Evolutionary conservation across 2,888 invertebrate species (phyloP).

Genomic region (Cheilosia scutellata): DNA sequence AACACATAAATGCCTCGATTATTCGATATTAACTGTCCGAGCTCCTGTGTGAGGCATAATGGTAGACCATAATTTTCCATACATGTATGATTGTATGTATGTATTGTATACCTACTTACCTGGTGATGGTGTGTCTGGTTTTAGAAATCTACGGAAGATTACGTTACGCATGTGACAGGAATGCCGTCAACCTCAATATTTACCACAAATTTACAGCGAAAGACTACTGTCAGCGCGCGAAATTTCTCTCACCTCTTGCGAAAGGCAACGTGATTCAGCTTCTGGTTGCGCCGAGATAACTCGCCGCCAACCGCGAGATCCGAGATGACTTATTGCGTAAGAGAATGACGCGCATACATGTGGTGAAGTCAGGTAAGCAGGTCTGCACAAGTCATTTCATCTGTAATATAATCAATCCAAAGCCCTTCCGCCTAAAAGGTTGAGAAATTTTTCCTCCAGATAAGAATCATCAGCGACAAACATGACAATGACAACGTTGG

Average conservation of each 20-base stretch:
- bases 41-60: constrained; percentile 70
- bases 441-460: constrained; percentile 63
- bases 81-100: neutral
- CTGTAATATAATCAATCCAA: constrained; percentile 44
- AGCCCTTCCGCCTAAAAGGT: constrained; percentile 35
- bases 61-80: constrained; percentile 5
- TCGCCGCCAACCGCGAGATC: constrained; percentile 26
- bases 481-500: constrained; percentile 62
- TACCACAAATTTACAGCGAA: constrained; percentile 69
- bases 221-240: constrained; percentile 58
- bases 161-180: constrained; percentile 43
- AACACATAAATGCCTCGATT: constrained; percentile 72
- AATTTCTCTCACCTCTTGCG: constrained; percentile 74
- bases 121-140: neutral
- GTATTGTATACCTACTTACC: constrained; percentile 3
- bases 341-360: constrained; percentile 48
- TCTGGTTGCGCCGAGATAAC: constrained; percentile 51
- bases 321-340: constrained; percentile 73
- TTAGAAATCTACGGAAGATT: neutral
- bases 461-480: constrained; percentile 61
- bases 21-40: constrained; percentile 69
- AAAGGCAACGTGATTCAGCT: constrained; percentile 71
- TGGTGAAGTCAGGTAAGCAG: constrained; percentile 57
- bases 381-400: neutral
- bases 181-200: constrained; percentile 64